Conservation (phyloP, 2,888 invertebrate genomes). For the Smittia sp. region DNA sequence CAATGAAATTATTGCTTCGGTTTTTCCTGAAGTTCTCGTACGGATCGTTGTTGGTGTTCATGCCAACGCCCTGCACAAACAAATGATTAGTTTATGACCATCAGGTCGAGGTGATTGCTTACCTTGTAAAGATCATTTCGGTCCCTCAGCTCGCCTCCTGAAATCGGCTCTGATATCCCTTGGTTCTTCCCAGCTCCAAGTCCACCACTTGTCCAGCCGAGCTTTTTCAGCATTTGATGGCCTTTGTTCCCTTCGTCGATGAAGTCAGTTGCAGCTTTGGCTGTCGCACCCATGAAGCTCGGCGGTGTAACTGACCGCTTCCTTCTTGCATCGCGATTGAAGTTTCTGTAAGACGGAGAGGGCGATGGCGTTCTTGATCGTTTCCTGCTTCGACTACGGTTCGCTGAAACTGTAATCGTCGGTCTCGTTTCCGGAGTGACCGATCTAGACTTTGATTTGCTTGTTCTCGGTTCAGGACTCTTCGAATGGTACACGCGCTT, state of each 20-base stretch:
- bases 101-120: slow-evolving; percentile 35
- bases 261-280: slow-evolving; percentile 58
- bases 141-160: slow-evolving; percentile 86
- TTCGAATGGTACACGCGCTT: slow-evolving; percentile 67
- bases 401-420: slow-evolving; percentile 49
- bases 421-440: slow-evolving; percentile 51
- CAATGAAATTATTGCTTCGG: slow-evolving; percentile 91
- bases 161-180: slow-evolving; percentile 92
- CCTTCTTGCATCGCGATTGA: slow-evolving; percentile 25
- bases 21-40: slow-evolving; percentile 97
- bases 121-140: slow-evolving; percentile 86
- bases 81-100: slow-evolving; percentile 14
- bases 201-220: slow-evolving; percentile 93
- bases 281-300: slow-evolving; percentile 62
- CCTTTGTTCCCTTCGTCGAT: slow-evolving; percentile 91
- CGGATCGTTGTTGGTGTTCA: slow-evolving; percentile 82
- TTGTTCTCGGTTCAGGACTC: slow-evolving; percentile 41
- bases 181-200: slow-evolving; percentile 92
- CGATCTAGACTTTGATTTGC: slow-evolving; percentile 54
- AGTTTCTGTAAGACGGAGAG: slow-evolving; percentile 45
- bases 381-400: slow-evolving; percentile 48
- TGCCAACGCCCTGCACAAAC: slow-evolving; percentile 72
- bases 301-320: slow-evolving; percentile 60
- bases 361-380: slow-evolving; percentile 43
- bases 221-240: slow-evolving; percentile 93